Conservation (phyloP, 2,113 vertebrate genomes). For the Psilopogon haemacephalus region DNA sequence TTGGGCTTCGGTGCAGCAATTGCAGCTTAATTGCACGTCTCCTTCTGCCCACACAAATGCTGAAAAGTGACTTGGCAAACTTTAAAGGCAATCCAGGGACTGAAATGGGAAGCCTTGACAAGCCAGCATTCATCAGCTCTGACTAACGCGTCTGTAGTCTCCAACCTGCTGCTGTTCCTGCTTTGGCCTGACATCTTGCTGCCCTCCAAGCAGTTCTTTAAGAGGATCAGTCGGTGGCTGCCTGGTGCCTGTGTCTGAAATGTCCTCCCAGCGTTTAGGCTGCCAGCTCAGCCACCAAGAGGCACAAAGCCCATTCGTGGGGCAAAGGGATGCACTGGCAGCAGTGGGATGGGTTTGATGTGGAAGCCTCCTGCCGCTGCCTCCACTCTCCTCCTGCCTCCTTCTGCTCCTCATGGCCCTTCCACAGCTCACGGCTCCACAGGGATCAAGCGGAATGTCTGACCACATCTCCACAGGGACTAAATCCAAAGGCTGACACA, state of each 20-base stretch:
- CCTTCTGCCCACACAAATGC: slow-evolving; percentile 72
- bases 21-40: slow-evolving; percentile 70
- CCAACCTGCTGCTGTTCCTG: slow-evolving; percentile 69
- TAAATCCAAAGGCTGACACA: neutral
- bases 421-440: neutral
- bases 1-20: slow-evolving; percentile 65
- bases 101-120: slow-evolving; percentile 68
- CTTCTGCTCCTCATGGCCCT: neutral
- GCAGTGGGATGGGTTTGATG: neutral
- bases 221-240: slow-evolving; percentile 47
- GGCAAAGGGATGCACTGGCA: rapidly evolving
- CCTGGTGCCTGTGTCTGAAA: slow-evolving; percentile 28
- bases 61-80: slow-evolving; percentile 72
- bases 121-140: slow-evolving; percentile 71
- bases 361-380: neutral
- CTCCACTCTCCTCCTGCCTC: rapidly evolving
- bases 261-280: neutral
- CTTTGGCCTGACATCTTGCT: slow-evolving; percentile 66
- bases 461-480: too few species aligned
- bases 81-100: slow-evolving; percentile 67
- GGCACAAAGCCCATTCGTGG: neutral
- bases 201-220: slow-evolving; percentile 60
- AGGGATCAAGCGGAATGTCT: neutral
- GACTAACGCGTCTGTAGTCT: slow-evolving; percentile 68
- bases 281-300: neutral